Percentiles rank a stretch among this genome's conserved stretches.
phyloP scores from a whole-genome alignment of 2,797 vertebrate species.

The Moxostoma hubbsi region DNA sequence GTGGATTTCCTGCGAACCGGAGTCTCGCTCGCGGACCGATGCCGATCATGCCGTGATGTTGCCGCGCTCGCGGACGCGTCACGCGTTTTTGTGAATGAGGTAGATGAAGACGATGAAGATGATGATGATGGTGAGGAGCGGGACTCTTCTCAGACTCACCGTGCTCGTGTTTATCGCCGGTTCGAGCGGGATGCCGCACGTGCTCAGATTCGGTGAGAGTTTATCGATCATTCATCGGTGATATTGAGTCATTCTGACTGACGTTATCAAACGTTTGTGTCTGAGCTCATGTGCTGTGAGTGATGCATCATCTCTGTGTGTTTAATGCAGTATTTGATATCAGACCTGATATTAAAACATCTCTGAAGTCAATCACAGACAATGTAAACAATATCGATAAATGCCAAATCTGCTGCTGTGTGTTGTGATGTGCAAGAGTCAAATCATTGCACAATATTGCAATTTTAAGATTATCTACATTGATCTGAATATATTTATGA shows the following conservation, averaged over 20 bases:
- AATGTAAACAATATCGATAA: background rate
- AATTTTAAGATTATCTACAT: background rate
- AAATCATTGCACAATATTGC: background rate
- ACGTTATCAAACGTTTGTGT: background rate
- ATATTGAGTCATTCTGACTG: slow-evolving; percentile 30
- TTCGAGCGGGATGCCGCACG: slow-evolving; percentile 96
- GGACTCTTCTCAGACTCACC: slow-evolving; percentile 88
- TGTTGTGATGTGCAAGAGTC: no score
- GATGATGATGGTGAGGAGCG: slow-evolving; percentile 92
- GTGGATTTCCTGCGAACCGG: slow-evolving; percentile 86
- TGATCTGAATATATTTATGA: no score
- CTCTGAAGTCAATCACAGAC: background rate
- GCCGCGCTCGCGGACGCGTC: slow-evolving; percentile 71
- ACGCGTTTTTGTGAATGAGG: slow-evolving; percentile 53
- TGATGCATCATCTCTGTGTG: background rate
- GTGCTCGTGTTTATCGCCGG: slow-evolving; percentile 88
- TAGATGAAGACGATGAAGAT: slow-evolving; percentile 91
- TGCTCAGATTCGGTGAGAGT: slow-evolving; percentile 95
- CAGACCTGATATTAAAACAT: slow-evolving; percentile 1
- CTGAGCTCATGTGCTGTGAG: background rate
- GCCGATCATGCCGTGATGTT: slow-evolving; percentile 97
- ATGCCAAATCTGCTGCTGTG: background rate
- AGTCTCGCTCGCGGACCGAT: slow-evolving; percentile 89
- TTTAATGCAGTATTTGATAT: background rate
- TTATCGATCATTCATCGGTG: slow-evolving; percentile 44